Evolutionary conservation across 2,113 vertebrate species (phyloP).

Genomic region (Phasianus colchicus): DNA sequence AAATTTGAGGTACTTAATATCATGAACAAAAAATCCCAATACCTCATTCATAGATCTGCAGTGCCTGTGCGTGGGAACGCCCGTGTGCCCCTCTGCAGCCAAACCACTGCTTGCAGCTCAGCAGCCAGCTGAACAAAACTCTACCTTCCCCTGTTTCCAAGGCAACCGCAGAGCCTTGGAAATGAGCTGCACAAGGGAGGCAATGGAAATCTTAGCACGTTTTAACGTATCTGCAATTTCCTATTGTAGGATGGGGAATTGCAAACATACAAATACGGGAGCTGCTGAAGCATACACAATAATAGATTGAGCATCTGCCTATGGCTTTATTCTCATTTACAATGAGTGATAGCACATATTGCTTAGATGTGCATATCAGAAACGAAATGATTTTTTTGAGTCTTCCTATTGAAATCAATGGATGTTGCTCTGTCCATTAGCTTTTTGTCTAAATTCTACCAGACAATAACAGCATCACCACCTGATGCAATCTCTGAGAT

Average conservation of each 20-base stretch:
- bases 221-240: neutral
- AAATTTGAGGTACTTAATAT: neutral
- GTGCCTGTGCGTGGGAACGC: neutral
- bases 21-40: neutral
- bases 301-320: neutral
- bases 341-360: neutral
- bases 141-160: conserved; percentile 43
- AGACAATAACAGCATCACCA: neutral
- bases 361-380: neutral
- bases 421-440: neutral
- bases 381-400: neutral
- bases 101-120: neutral
- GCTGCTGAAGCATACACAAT: neutral
- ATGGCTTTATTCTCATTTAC: neutral
- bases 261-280: neutral
- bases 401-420: neutral
- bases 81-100: rapidly evolving
- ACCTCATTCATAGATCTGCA: neutral
- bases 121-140: neutral
- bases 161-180: neutral
- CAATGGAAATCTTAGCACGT: neutral
- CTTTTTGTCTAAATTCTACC: neutral
- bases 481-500: neutral
- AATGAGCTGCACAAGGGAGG: neutral
- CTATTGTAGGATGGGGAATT: neutral